A percentile compares a stretch with the other conserved stretches of the same genome.
These are phyloP conservation scores for Trematomus loennbergii DNA, from an alignment of 2,113 vertebrate genomes.

Conservation along the genomic window DNA sequence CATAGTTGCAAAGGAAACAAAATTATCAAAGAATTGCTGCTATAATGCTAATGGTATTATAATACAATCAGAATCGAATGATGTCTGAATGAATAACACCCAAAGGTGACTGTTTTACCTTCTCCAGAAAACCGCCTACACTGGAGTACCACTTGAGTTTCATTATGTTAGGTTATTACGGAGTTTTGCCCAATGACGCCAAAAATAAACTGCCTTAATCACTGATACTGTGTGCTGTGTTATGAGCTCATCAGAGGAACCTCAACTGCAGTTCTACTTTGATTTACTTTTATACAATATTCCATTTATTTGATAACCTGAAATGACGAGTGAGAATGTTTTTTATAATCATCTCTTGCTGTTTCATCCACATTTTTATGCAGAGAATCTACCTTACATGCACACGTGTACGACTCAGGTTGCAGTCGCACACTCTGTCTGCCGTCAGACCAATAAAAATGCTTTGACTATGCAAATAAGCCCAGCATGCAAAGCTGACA, in stretches of 20 bases:
- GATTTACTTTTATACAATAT: neutral
- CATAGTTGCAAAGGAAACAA: too few relatives aligned
- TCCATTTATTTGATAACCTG: neutral
- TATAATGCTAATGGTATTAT: too few relatives aligned
- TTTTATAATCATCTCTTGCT: neutral
- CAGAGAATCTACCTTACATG: neutral
- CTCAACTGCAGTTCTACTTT: neutral
- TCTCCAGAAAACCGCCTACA: too few relatives aligned
- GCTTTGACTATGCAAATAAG: constrained; percentile 4
- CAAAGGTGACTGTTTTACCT: too few relatives aligned
- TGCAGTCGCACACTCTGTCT: neutral
- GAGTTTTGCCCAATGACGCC: too few relatives aligned
- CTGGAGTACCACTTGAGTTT: too few relatives aligned
- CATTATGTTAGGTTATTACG: too few relatives aligned
- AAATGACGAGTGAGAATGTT: neutral
- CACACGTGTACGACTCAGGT: neutral
- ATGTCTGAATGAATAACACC: too few relatives aligned
- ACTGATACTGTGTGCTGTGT: neutral
- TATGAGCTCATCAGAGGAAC: neutral
- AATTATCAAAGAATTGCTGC: too few relatives aligned
- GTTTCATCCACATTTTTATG: neutral
- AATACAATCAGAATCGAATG: too few relatives aligned
- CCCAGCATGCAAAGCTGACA: constrained; percentile 1
- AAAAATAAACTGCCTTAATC: neutral
- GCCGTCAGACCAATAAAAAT: constrained; percentile 1